phyloP scores from a whole-genome alignment of 2,113 vertebrate species.

The Cyrtonyx montezumae region DNA sequence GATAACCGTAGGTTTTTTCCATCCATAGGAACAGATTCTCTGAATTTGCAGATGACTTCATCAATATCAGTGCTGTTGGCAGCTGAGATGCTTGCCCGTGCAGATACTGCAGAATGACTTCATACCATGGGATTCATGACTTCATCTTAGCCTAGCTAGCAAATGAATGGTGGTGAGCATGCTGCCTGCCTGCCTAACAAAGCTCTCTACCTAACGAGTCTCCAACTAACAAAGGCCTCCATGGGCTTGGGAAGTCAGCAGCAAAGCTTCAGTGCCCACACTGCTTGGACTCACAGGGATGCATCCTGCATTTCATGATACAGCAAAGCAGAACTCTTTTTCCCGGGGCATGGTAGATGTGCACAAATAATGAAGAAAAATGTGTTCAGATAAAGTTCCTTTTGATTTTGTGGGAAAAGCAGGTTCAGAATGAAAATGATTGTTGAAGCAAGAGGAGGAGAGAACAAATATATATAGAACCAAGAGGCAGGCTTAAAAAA shows the following conservation, averaged over 20 bases:
- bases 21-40: neutral
- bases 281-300: neutral
- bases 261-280: neutral
- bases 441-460: neutral
- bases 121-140: fast-evolving
- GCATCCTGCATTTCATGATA: neutral
- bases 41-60: neutral
- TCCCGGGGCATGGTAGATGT: neutral
- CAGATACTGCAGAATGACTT: neutral
- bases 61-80: neutral
- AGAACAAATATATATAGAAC: neutral
- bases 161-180: neutral
- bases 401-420: constrained; percentile 23
- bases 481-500: neutral
- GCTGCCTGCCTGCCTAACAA: neutral
- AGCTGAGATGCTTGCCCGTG: neutral
- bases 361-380: neutral
- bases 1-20: fast-evolving
- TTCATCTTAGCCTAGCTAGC: neutral
- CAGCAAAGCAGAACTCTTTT: neutral
- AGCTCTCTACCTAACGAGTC: neutral
- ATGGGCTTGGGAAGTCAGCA: neutral
- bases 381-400: neutral
- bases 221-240: neutral
- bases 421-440: constrained; percentile 22